Base-by-base conservation (phyloP, 92 coral and sea anemone genomes). In the Chrysogorgia sp. region DNA sequence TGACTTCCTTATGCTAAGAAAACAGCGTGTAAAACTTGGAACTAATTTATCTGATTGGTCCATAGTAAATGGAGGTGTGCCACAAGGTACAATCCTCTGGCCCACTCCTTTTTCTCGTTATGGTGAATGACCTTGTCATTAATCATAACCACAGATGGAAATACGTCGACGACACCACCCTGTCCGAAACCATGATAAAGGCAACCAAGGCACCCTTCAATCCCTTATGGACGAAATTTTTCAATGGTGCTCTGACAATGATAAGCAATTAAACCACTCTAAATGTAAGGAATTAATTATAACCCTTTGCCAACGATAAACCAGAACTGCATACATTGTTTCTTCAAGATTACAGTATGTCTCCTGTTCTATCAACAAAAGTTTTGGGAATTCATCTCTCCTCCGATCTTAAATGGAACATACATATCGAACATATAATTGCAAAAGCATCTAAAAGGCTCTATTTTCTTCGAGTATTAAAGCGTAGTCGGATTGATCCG, bases 331-430 rank as follows among this genome's bases (percentile, higher is more conserved):
- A 23, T 22, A 1, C 70, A 34, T 10, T 66, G 74, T 40, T 66
- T 21, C n/a, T 66, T 40, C 32, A 50, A 66, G 53, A 66, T 19
- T 7, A 66, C 25, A 14, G 55, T 37, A 19, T 66, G 21, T 66
- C 74, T 37, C 55, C 52, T 25, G 76, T 70, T 49, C 24, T n/a
- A 31, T 47, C 61, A 31, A 60, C 76, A 49, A 70, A 70, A 29
- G 20, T 70, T 35, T 35, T 61, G 21, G 68, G 68, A 15, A 14
- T 61, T 13, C 29, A 1, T 49, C 29, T 56, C 4, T 80, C 70
- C 33, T 71, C 78, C 14, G 69, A 67, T 56, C 84, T 80, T 23
- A 59, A 57, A 33, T 69, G 71, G 78, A 80, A 79, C 67, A 48
- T 47, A 30, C 84, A 68, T 49, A 58, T 69, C 19, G 64, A 20